Evolutionary conservation across 2,888 invertebrate genomes (phyloP).

Genomic region (Acanthosepion esculentum): DNA sequence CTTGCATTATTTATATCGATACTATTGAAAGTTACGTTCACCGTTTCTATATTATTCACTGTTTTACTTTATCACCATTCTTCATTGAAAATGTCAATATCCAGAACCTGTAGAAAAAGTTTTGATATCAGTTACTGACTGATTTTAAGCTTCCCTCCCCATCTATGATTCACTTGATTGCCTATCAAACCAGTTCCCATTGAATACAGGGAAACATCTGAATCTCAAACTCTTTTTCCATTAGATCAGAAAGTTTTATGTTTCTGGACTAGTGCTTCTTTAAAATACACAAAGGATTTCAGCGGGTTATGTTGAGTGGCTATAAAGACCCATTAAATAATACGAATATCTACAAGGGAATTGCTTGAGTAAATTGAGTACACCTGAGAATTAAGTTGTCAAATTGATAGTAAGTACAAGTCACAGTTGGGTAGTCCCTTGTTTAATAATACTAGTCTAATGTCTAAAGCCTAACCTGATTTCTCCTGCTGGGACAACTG

Average conservation of each 20-base stretch:
- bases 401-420: not conserved
- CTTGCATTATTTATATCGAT: too few relatives aligned
- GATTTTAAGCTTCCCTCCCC: too few relatives aligned
- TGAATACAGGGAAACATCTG: not conserved
- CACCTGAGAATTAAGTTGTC: constrained; percentile 17
- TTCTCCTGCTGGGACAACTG: too few relatives aligned
- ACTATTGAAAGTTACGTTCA: too few relatives aligned
- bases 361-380: not conserved
- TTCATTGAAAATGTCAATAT: too few relatives aligned
- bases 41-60: too few relatives aligned
- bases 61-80: too few relatives aligned
- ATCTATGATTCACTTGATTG: too few relatives aligned
- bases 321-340: not conserved
- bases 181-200: too few relatives aligned
- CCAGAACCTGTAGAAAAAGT: too few relatives aligned
- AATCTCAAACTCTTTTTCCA: not conserved
- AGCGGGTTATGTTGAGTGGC: not conserved
- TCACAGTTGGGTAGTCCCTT: not conserved
- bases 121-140: too few relatives aligned
- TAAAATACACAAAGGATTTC: not conserved
- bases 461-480: not conserved
- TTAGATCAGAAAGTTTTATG: not conserved
- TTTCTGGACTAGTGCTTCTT: not conserved
- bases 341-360: not conserved
- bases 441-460: not conserved